Evolutionary conservation across 1,140 invertebrate genomes (phyloP).

Genomic region (Polyergus mexicanus): DNA sequence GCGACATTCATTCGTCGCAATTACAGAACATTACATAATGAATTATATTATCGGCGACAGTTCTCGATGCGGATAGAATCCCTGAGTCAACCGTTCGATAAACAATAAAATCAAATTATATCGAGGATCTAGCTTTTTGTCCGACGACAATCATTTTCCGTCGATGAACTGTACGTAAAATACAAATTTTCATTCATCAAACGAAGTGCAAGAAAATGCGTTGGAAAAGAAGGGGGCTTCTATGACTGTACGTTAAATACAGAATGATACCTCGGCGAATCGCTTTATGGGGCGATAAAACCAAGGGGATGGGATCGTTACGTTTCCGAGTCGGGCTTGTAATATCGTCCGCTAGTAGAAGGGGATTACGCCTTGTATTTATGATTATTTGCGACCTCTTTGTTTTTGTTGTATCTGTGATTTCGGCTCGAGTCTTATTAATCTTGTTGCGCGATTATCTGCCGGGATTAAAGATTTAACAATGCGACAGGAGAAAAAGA

Average conservation of each 20-base stretch:
- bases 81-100: background rate
- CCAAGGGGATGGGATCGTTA: conserved; percentile 26
- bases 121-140: conserved; percentile 9
- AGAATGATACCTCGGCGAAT: conserved; percentile 73
- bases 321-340: conserved; percentile 28
- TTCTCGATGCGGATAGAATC: background rate
- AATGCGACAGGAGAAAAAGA: too few relatives aligned
- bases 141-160: conserved; percentile 25
- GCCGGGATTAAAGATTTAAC: conserved; percentile 37
- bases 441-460: conserved; percentile 41
- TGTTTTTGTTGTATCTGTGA: conserved; percentile 36
- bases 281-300: conserved; percentile 78
- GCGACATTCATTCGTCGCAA: background rate
- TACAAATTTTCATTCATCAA: conserved; percentile 73
- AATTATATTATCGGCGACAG: background rate
- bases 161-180: conserved; percentile 63
- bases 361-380: conserved; percentile 73
- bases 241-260: conserved; percentile 78
- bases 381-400: conserved; percentile 72
- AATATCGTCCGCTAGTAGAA: conserved; percentile 60
- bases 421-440: conserved; percentile 40
- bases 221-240: conserved; percentile 42
- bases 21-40: conserved; percentile 15
- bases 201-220: conserved; percentile 12
- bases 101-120: conserved; percentile 32